A percentile compares a stretch with the other conserved stretches of the same genome.
Conservation (phyloP, 2,888 invertebrate genomes). For the Plebejus anna region DNA sequence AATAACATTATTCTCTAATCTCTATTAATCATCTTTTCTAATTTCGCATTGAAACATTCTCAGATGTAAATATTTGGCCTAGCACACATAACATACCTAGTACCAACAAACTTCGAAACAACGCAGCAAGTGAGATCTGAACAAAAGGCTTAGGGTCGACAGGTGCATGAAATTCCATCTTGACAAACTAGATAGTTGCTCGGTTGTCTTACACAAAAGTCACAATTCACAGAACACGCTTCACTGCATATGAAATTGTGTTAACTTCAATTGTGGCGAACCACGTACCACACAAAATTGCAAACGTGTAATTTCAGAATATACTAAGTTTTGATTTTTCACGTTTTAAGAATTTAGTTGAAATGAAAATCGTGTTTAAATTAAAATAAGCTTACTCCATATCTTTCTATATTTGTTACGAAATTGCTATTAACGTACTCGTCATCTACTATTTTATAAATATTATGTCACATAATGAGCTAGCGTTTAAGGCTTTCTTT, state of each 20-base stretch:
- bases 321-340: neutral
- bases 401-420: neutral
- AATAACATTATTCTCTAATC: too few species aligned
- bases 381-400: neutral
- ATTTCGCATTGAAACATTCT: too few species aligned
- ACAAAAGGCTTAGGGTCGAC: neutral
- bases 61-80: neutral
- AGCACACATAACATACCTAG: neutral
- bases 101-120: neutral
- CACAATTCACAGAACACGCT: slow-evolving; percentile 2
- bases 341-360: neutral
- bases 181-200: slow-evolving; percentile 3
- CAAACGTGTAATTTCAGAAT: slow-evolving; percentile 3
- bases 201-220: slow-evolving; percentile 21
- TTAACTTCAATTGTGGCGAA: slow-evolving; percentile 11
- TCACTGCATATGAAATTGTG: slow-evolving; percentile 19
- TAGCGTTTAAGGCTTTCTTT: too few species aligned
- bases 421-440: neutral
- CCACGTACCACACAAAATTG: slow-evolving; percentile 1
- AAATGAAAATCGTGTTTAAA: neutral
- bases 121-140: neutral
- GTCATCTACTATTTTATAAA: neutral
- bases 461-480: neutral
- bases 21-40: too few species aligned
- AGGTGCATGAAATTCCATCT: slow-evolving; percentile 20